phyloP scores from a whole-genome alignment of 2,888 invertebrate species.

The Thereva unica region DNA sequence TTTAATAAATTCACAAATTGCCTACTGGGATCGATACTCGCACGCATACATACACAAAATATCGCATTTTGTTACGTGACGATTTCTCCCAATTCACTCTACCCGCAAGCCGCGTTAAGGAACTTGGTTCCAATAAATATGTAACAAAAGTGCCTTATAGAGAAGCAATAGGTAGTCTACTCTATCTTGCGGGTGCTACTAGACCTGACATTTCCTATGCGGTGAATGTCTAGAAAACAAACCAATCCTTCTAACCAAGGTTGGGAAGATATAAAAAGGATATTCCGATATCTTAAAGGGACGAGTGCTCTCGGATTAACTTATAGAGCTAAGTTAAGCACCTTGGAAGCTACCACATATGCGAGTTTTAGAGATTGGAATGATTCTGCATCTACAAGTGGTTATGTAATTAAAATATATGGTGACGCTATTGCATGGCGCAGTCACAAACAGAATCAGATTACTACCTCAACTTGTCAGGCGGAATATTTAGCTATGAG shows the following conservation, averaged over 20 bases:
- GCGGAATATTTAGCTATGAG: slow-evolving; percentile 13
- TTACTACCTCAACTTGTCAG: slow-evolving; percentile 24
- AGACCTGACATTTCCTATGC: not conserved
- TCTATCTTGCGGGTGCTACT: too few relatives aligned
- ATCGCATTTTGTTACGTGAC: too few relatives aligned
- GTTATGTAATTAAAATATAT: slow-evolving; percentile 31
- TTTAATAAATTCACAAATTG: too few relatives aligned
- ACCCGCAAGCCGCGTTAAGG: too few relatives aligned
- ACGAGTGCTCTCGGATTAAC: slow-evolving; percentile 27
- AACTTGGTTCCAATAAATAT: too few relatives aligned
- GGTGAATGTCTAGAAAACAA: slow-evolving; percentile 24
- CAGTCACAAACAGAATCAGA: slow-evolving; percentile 12
- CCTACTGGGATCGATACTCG: too few relatives aligned
- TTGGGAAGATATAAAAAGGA: slow-evolving; percentile 30
- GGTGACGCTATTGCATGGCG: slow-evolving; percentile 31
- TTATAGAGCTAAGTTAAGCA: slow-evolving; percentile 12
- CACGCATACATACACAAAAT: too few relatives aligned
- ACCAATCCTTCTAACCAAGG: slow-evolving; percentile 33
- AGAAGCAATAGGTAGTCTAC: not conserved
- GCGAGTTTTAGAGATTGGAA: slow-evolving; percentile 31
- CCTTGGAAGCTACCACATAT: slow-evolving; percentile 19
- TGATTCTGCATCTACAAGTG: slow-evolving; percentile 22
- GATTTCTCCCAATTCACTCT: too few relatives aligned
- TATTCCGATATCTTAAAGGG: slow-evolving; percentile 36
- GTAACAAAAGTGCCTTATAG: not conserved